Percentiles rank a stretch among this genome's conserved stretches.
Conservation (phyloP, 35 echinoderm and acorn worm species). For the Acanthaster planci region DNA sequence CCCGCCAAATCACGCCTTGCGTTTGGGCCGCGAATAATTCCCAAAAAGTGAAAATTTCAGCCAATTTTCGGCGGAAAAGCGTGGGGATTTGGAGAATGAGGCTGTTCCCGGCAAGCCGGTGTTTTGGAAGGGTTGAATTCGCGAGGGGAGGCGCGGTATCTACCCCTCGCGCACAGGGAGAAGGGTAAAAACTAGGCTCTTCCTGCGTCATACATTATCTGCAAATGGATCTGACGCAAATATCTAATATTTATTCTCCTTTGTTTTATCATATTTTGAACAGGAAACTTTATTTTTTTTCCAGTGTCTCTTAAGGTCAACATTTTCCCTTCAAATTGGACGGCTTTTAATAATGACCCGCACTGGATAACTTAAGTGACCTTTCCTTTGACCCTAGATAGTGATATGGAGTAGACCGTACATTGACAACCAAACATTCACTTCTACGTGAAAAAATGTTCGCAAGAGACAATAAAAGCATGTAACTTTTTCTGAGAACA, state of each 20-base stretch:
- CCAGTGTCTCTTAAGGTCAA: too few relatives aligned
- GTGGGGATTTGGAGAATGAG: not conserved
- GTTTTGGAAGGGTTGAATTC: not conserved
- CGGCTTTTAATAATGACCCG: too few relatives aligned
- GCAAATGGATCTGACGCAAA: not conserved
- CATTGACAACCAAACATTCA: too few relatives aligned
- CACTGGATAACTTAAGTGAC: not conserved
- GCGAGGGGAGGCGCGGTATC: not conserved
- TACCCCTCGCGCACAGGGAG: not conserved
- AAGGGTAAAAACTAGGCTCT: not conserved
- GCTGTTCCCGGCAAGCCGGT: not conserved
- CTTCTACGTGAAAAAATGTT: too few relatives aligned
- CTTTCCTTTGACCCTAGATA: not conserved
- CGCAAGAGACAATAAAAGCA: too few relatives aligned
- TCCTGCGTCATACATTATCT: not conserved
- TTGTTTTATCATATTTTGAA: constrained; percentile 8
- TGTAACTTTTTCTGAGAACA: too few relatives aligned
- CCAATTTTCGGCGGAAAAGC: not conserved
- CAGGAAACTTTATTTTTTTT: not conserved
- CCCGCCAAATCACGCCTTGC: not conserved
- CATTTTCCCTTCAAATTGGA: too few relatives aligned
- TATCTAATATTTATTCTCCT: not conserved
- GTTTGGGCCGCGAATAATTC: not conserved
- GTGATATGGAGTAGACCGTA: too few relatives aligned
- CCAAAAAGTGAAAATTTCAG: not conserved